Base-by-base conservation (phyloP, 2,888 invertebrate genomes). In the Sesamia inferens region DNA sequence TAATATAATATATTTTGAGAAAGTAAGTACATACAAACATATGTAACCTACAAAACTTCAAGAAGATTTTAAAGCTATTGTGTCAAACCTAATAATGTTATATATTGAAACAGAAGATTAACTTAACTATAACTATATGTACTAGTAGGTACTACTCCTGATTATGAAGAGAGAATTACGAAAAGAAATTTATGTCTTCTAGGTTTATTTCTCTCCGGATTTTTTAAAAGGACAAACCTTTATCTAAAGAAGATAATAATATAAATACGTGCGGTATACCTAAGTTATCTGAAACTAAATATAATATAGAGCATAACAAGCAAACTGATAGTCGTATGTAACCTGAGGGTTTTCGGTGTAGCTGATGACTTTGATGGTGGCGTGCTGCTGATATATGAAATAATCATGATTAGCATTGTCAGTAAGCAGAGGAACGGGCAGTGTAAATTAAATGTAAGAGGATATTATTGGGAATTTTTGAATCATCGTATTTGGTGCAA, bases 311-410 rank as follows among this genome's bases (percentile, higher is more conserved):
- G 78, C 79, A 79, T 83, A 88, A 86, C 54, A 92, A 92, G 92
- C 91, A 85, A 88, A 90, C 91, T 90, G 87, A 90, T 90, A 92
- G 70, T 88, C 85, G 84, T 82, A 87, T 92, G 87, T 94, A 95
- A 96, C 96, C 96, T 96, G 96, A 96, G 91, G 95, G 90, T 89
- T 96, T 96, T 95, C 96, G 92, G 94, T 96, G 96, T 94, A 96
- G 93, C 94, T 96, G 96, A 95, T 96, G 96, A 91, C 95, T 95
- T 95, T 94, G 95, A 91, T 95, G 95, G 92, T 92, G 95, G 89
- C 95, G 96, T 96, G 96, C 96, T 95, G 96, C 92, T 90, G 94
- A 91, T 95, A 94, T 90, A 95, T 95, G 94, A 93, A 95, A 95
- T 92, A 88, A 92, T 89, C 88, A 94, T 94, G 93, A 92, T 91